Conservation (phyloP, 2,113 vertebrate species). For the Phoxinus phoxinus region DNA sequence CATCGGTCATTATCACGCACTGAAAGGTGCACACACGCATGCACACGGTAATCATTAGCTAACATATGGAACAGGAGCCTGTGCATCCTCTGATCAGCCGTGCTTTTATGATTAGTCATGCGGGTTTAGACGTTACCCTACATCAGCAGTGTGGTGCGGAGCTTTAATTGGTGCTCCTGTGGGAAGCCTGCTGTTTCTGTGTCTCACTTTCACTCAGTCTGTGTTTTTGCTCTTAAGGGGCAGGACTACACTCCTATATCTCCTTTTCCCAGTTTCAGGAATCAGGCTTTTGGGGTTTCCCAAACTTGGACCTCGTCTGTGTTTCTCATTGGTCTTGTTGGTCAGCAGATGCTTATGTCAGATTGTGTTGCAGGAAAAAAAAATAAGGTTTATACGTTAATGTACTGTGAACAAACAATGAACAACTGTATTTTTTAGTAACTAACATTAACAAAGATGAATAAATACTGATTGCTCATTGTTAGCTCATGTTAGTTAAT, state of each 20-base stretch:
- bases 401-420: no score
- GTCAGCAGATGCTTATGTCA: no score
- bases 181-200: not conserved
- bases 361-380: no score
- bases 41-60: slow-evolving; percentile 23
- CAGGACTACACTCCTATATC: not conserved
- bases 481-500: no score
- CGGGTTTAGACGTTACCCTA: slow-evolving; percentile 14
- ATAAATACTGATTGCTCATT: no score
- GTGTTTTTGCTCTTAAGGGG: not conserved
- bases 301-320: no score
- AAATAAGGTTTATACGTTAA: no score
- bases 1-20: slow-evolving; percentile 6
- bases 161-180: slow-evolving; percentile 23
- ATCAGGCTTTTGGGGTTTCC: no score
- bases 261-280: not conserved
- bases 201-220: not conserved
- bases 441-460: no score
- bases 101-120: slow-evolving; percentile 25
- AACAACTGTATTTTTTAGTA: no score
- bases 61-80: not conserved
- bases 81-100: not conserved
- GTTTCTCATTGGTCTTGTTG: no score
- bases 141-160: slow-evolving; percentile 17
- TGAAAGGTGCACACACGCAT: not conserved